Percentiles rank a stretch among this genome's conserved stretches.
These are phyloP conservation scores for Lepidochrysops patricia DNA, from an alignment of 2,888 invertebrate species.

Conservation along the genomic window DNA sequence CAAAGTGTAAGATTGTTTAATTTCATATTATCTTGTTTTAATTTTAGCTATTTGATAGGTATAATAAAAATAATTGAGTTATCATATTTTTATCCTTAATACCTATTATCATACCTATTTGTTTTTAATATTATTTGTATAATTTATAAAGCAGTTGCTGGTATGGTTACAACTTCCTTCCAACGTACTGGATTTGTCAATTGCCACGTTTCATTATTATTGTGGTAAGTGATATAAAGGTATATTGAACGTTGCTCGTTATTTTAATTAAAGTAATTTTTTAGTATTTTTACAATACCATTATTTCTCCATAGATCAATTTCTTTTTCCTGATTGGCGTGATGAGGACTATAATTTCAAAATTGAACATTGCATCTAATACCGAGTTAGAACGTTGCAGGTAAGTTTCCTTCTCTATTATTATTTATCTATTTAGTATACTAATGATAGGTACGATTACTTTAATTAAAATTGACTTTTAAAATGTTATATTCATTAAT, in stretches of 20 bases:
- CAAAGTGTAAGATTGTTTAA: constrained; percentile 26
- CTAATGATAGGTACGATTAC: too few relatives aligned
- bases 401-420: constrained; percentile 58
- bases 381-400: constrained; percentile 84
- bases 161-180: constrained; percentile 88
- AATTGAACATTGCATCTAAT: constrained; percentile 81
- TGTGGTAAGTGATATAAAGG: constrained; percentile 73
- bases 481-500: too few relatives aligned
- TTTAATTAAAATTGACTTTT: too few relatives aligned
- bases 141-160: constrained; percentile 74
- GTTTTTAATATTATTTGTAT: background rate
- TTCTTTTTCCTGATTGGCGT: constrained; percentile 86
- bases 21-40: background rate
- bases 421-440: too few relatives aligned
- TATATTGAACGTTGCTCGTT: background rate
- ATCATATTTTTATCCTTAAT: constrained; percentile 13
- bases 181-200: constrained; percentile 92
- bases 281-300: background rate
- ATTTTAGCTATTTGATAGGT: constrained; percentile 20
- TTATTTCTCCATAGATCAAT: constrained; percentile 77
- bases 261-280: background rate
- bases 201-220: constrained; percentile 88
- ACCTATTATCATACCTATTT: background rate
- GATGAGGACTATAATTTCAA: constrained; percentile 83
- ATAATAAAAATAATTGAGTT: constrained; percentile 7